phyloP scores from a whole-genome alignment of 2,113 vertebrate species.

The Butastur rufipennis region DNA sequence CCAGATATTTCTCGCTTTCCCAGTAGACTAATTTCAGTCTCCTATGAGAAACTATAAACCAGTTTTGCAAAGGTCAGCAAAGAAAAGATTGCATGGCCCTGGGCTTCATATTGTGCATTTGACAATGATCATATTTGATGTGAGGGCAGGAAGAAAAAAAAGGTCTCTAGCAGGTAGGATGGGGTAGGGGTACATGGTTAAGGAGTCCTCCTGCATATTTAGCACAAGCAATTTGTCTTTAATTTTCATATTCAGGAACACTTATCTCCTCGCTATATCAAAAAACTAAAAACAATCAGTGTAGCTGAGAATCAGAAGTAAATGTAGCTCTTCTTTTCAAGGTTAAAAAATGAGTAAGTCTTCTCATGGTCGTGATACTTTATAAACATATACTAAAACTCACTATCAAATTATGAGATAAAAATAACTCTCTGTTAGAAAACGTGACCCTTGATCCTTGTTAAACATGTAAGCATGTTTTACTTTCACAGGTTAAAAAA shows the following conservation, averaged over 20 bases:
- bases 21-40: background rate
- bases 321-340: background rate
- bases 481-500: background rate
- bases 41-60: background rate
- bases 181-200: background rate
- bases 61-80: conserved; percentile 5
- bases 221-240: background rate
- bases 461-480: background rate
- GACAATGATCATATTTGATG: background rate
- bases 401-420: background rate
- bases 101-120: background rate
- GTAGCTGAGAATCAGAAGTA: background rate
- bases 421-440: background rate
- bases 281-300: background rate
- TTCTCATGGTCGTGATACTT: background rate
- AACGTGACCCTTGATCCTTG: background rate
- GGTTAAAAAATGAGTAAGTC: background rate
- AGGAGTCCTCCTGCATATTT: background rate
- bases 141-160: background rate
- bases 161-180: background rate
- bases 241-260: background rate
- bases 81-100: background rate
- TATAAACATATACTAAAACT: background rate
- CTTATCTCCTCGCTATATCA: background rate
- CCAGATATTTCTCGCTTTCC: background rate